Percentiles rank a stretch among this genome's conserved stretches.
Evolutionary conservation across 1,140 invertebrate species (phyloP).

Genomic region (Trinorchestia longiramus): DNA sequence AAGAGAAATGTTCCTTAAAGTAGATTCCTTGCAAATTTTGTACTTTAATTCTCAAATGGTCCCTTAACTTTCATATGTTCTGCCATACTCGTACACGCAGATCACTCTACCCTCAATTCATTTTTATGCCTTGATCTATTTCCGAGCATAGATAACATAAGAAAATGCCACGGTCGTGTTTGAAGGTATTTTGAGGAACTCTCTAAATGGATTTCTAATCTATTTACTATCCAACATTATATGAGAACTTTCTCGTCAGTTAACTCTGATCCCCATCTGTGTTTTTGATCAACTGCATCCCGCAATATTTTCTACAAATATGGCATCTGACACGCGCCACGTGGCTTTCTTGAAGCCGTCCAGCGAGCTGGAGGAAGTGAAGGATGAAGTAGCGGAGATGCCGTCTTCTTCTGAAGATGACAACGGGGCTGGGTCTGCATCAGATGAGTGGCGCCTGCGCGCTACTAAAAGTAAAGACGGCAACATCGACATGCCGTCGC

Average conservation of each 20-base stretch:
- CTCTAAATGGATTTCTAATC: not conserved
- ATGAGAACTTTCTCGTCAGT: not conserved
- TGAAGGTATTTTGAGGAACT: not conserved
- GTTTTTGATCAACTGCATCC: not conserved
- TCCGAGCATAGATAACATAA: not conserved
- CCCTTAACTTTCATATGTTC: not conserved
- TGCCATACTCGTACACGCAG: not conserved
- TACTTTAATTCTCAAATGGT: not conserved
- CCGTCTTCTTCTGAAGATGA: constrained; percentile 15
- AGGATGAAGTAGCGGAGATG: not conserved
- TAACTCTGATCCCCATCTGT: not conserved
- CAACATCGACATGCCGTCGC: not conserved
- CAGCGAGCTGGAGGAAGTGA: not conserved
- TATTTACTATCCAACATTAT: not conserved
- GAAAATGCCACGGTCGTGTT: not conserved
- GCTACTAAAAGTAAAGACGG: not conserved
- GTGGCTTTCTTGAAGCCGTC: constrained; percentile 46
- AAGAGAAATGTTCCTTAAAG: not conserved
- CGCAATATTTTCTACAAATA: not conserved
- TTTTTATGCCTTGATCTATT: not conserved
- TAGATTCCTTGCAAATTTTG: not conserved
- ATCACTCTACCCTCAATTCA: not conserved
- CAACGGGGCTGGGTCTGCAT: not conserved
- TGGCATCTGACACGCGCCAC: not conserved
- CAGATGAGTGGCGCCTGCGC: not conserved